Base-by-base conservation (phyloP, 2,113 vertebrate genomes). In the Muscicapa adusta region DNA sequence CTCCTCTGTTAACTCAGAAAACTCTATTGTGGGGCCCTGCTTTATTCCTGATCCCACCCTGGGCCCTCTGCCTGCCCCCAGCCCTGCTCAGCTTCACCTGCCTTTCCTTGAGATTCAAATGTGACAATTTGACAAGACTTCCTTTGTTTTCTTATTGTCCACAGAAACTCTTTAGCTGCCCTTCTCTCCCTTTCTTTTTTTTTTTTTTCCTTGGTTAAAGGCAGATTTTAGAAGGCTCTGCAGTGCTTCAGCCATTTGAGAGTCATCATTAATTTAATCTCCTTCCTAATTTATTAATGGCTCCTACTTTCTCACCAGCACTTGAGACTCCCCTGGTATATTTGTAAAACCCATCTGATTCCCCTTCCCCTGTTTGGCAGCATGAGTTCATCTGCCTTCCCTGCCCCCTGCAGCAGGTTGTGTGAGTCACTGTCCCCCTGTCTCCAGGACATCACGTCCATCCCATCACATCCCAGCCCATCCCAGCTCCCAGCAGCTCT, bases 201-300 rank as follows among this genome's bases (percentile, higher is more conserved):
- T n/a, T 20, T 43, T 73, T 20, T 26, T 28, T 18, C 1, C 47
- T 82, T 65, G 6, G 77, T 87, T 89, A 56, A 81, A 89, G 68
- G 61, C 62, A 34, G 66, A 85, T 88, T 96, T 95, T 43, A 88
- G 89, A 81, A 82, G 40, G 26, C 87, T 94, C 50, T 73, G 80
- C 65, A 78, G 91, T 1, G 17, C 73, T 89, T 73, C 91, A 94
- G 84, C 87, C 87, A 54, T 96, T 97, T 92, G 94, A 96, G 89
- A 94, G 94, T 94, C 95, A 95, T 96, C 84, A 96, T 95, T 97
- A 95, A 97, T 97, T 97, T 94, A 95, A 94, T 91, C 84, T 78
- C 81, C 91, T 91, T 96, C 87, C 73, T 97, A 91, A 96, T 97
- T 97, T 97, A 97, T 97, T 96, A 95, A 96, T 95, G 94, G 84